These are phyloP conservation scores for Batillaria attramentaria DNA, from an alignment of 1,140 invertebrate genomes.

Conservation along the genomic window DNA sequence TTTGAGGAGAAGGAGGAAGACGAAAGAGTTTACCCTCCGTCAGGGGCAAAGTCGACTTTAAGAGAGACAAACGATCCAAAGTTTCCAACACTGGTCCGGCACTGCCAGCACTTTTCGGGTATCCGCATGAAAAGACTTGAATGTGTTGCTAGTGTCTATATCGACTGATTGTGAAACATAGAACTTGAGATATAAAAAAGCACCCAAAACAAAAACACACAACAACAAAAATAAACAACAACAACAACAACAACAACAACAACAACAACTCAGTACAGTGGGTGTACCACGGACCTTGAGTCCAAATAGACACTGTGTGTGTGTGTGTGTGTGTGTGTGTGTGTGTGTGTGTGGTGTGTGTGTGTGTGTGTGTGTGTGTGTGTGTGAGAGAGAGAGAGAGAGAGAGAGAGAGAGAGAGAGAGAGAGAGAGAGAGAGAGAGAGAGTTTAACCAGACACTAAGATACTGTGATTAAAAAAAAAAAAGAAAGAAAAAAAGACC, in stretches of 20 bases:
- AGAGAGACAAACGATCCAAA: no score
- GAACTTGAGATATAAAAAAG: no score
- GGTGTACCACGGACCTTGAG: background rate
- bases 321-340: background rate
- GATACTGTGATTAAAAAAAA: background rate
- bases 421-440: conserved; percentile 4
- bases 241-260: background rate
- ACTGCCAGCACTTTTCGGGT: no score
- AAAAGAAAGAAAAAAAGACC: background rate
- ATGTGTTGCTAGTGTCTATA: background rate
- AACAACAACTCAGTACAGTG: background rate
- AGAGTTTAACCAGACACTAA: background rate
- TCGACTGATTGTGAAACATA: no score
- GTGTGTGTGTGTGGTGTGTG: no score
- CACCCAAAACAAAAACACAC: no score
- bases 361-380: background rate
- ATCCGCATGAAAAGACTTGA: background rate
- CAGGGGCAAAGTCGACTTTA: no score
- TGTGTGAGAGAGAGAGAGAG: background rate
- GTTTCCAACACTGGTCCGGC: no score
- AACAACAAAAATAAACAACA: no score
- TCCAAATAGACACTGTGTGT: background rate
- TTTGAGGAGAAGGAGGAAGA: no score
- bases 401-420: background rate
- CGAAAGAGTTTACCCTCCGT: no score